These are phyloP conservation scores for Heteractis magnifica DNA, from an alignment of 92 coral and sea anemone species.

Conservation along the genomic window DNA sequence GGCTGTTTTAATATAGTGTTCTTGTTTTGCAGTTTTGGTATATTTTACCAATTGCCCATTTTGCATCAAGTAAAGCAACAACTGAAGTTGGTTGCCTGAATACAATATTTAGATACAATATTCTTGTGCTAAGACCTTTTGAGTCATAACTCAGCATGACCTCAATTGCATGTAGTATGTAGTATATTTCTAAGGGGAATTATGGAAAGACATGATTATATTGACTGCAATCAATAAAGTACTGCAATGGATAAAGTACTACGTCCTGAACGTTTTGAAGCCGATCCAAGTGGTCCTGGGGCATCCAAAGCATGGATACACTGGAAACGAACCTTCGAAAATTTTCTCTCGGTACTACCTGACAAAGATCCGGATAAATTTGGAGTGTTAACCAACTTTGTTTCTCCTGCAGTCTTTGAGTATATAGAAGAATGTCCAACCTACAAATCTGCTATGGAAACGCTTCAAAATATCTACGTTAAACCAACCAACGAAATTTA, in stretches of 20 bases:
- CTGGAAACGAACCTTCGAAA: constrained; percentile 46
- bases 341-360: constrained; percentile 43
- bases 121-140: no score
- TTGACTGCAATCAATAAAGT: no score
- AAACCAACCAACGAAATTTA: constrained; percentile 40
- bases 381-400: constrained; percentile 42
- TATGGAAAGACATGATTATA: no score
- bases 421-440: constrained; percentile 49
- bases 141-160: no score
- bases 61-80: no score
- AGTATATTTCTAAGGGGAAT: no score
- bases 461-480: constrained; percentile 41
- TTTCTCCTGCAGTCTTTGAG: constrained; percentile 43
- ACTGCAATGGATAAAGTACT: constrained; percentile 42
- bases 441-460: constrained; percentile 33
- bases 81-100: no score
- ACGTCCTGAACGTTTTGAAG: constrained; percentile 50
- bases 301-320: constrained; percentile 43
- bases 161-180: no score
- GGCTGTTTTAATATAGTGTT: no score
- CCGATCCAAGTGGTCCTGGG: constrained; percentile 1
- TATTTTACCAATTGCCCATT: no score
- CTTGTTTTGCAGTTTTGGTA: no score
- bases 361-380: constrained; percentile 29
- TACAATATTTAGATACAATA: no score